phyloP scores from a whole-genome alignment of 2,113 vertebrate genomes.

The Amblyopsis rosae region DNA sequence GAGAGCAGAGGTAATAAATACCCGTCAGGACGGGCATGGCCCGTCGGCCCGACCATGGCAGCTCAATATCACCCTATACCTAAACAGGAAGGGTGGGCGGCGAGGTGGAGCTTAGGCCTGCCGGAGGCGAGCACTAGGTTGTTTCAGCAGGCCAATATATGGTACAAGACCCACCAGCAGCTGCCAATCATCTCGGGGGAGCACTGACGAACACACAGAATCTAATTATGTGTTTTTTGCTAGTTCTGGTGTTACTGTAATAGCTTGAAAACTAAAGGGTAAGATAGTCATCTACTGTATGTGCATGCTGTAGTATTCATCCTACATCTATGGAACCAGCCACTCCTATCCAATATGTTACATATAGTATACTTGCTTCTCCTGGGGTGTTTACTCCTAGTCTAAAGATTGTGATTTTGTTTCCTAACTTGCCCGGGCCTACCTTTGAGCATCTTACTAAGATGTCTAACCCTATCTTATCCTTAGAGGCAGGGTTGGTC shows the following conservation, averaged over 20 bases:
- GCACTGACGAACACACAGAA: no score
- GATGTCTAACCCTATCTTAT: no score
- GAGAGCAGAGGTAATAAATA: constrained; percentile 48
- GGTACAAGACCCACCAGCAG: constrained; percentile 49
- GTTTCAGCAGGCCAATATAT: constrained; percentile 38
- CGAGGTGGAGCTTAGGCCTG: not conserved
- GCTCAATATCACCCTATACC: constrained; percentile 39
- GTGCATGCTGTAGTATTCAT: no score
- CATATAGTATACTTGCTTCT: not conserved
- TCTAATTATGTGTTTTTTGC: no score
- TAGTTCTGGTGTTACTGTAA: no score
- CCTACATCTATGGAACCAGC: constrained; percentile 19
- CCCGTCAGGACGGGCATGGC: constrained; percentile 34
- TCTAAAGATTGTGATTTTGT: no score
- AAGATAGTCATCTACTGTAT: no score
- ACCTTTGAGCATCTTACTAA: no score
- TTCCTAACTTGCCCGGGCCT: no score
- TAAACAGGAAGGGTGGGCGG: constrained; percentile 29
- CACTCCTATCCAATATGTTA: not conserved
- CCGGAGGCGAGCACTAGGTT: constrained; percentile 21
- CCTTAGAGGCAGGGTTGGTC: no score
- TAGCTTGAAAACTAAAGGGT: no score
- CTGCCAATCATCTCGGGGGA: constrained; percentile 43
- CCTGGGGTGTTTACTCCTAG: no score
- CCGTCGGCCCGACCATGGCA: constrained; percentile 31